Evolutionary conservation across 2,113 vertebrate genomes (phyloP).

Genomic region (Pollachius pollachius): DNA sequence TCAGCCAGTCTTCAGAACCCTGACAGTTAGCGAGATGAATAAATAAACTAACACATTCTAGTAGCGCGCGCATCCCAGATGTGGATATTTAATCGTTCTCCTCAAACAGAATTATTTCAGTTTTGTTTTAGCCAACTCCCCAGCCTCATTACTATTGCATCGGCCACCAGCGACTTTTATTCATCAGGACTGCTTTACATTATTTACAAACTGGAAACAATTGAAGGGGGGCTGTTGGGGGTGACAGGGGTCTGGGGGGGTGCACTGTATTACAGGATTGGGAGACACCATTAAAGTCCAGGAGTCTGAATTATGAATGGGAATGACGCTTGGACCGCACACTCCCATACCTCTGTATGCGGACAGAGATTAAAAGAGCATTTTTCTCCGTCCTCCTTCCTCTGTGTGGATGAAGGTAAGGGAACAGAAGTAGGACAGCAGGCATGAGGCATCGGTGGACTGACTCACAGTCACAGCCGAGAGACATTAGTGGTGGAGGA

Average conservation of each 20-base stretch:
- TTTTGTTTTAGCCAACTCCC: conserved; percentile 60
- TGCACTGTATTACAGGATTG: conserved; percentile 53
- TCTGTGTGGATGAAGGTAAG: conserved; percentile 36
- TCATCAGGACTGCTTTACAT: conserved; percentile 66
- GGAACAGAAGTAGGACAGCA: conserved; percentile 55
- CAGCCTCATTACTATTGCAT: conserved; percentile 76
- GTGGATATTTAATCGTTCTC: conserved; percentile 70
- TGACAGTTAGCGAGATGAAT: conserved; percentile 69
- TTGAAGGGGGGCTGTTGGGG: conserved; percentile 29
- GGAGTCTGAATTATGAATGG: conserved; percentile 67
- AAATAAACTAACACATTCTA: conserved; percentile 63
- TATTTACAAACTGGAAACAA: conserved; percentile 77
- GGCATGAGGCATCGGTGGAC: neutral
- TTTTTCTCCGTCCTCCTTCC: conserved; percentile 30
- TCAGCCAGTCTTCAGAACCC: conserved; percentile 40
- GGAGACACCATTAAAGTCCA: conserved; percentile 58
- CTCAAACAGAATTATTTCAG: conserved; percentile 76
- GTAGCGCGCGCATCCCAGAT: conserved; percentile 64
- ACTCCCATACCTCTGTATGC: conserved; percentile 41
- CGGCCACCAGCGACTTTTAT: conserved; percentile 62
- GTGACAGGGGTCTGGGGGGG: conserved; percentile 16
- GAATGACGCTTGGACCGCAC: conserved; percentile 38
- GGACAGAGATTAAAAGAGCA: conserved; percentile 28
- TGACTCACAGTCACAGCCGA: too few relatives aligned
- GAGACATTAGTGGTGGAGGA: too few relatives aligned